Evolutionary conservation across 2,888 invertebrate species (phyloP), one percentile per base, ranked within the genome.

Genomic region (Lingula anatina): DNA sequence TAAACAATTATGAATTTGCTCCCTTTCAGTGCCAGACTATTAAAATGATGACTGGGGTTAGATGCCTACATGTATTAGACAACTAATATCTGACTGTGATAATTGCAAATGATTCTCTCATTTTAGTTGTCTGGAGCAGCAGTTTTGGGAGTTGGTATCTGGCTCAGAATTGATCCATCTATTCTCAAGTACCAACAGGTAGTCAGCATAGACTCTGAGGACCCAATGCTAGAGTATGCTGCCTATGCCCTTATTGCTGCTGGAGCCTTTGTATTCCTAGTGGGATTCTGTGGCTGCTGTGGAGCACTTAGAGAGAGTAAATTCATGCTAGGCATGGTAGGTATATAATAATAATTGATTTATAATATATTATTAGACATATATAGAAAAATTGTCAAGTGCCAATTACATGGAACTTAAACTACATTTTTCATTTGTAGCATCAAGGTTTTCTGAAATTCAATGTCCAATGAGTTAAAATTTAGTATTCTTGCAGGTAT

Each of bases 261-360:
- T 39, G 83, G 83, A 18, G 73, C 76, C 35, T 75, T 79, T 51
- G 78, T 82, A 21, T 73, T 83, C 51, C 64, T 80, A 28, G 80
- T 81, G 20, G 81, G 82, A 37, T 79, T 82, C 69, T 78, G 81
- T 56, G 83, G 83, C 21, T 83, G 83, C 57, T 82, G 82, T 51
- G 82, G 81, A 4, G 80, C 82, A 18, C 70, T 82, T 23, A 78
- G 78, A 55, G 81, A 81, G 54, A 82, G 77, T 65, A 72, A 75
- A 54, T 78, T 76, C 57, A 68, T 79, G 64, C 66, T 79, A n/a
- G 76, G 74, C 45, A 62, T 76, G 62, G 79, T 79, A 66, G 66
- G 73, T 61, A 9, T 18, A 2, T 42, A 31, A 15, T 15, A n/a
- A n/a, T n/a, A n/a, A n/a, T n/a, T n/a, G n/a, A n/a, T 1, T 27